Conservation (phyloP, 2,888 invertebrate species). For the Pseudoips prasinana region DNA sequence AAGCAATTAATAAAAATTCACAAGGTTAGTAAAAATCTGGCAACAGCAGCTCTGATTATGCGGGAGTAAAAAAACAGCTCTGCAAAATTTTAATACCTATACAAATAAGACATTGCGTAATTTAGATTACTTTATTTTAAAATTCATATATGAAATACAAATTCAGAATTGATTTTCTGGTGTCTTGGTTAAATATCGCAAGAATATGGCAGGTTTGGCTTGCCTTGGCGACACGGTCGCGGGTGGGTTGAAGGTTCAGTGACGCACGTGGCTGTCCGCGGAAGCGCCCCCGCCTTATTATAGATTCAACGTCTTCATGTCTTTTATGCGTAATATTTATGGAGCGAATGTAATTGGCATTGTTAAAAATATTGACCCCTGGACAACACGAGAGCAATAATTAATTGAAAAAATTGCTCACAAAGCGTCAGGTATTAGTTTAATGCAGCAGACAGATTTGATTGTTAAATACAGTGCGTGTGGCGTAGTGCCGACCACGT, state of each 20-base stretch:
- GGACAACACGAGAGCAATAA: no score
- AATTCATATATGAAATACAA: no score
- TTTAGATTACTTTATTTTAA: no score
- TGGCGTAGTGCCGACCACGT: constrained; percentile 48
- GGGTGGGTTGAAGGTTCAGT: constrained; percentile 53
- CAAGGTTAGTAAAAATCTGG: no score
- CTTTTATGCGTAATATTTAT: constrained; percentile 2
- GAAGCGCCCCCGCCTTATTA: constrained; percentile 35
- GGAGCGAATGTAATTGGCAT: constrained; percentile 2
- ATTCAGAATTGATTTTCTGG: constrained; percentile 13
- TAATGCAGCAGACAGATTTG: constrained; percentile 6
- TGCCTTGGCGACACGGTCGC: constrained; percentile 40
- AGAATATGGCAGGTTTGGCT: constrained; percentile 19
- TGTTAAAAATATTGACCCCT: no score
- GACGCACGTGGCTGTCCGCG: constrained; percentile 45
- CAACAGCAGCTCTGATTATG: no score
- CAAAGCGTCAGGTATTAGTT: no score
- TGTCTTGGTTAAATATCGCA: constrained; percentile 14
- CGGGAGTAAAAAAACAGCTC: no score
- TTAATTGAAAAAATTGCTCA: no score
- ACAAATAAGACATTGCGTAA: no score
- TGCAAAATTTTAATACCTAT: no score
- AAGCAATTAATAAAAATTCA: no score
- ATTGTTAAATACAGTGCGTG: constrained; percentile 16
- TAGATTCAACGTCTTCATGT: constrained; percentile 16